A percentile compares a stretch with the other conserved stretches of the same genome.
Conservation (phyloP, 2,888 invertebrate species). For the Drosophila hamatofila region DNA sequence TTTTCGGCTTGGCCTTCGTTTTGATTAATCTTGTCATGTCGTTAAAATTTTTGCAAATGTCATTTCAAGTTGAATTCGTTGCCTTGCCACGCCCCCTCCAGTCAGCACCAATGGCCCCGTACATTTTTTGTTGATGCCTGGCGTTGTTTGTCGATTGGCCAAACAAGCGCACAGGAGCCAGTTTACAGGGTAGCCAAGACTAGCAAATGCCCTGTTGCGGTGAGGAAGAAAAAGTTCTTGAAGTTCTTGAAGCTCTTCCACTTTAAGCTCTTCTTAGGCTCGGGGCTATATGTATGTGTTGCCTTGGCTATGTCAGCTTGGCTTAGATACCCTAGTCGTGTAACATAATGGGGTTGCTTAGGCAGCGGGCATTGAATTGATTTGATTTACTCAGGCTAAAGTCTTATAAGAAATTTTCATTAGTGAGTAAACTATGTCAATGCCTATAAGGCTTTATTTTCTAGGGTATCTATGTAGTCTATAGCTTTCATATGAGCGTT, state of each 20-base stretch:
- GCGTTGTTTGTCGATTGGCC: conserved; percentile 43
- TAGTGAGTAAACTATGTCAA: too few species aligned
- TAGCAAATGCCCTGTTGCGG: conserved; percentile 3
- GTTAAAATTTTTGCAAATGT: conserved; percentile 80
- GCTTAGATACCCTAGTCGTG: background rate
- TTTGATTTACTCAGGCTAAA: background rate
- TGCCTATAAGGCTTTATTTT: background rate
- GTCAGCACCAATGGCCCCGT: background rate
- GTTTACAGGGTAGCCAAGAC: background rate
- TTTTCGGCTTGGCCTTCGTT: conserved; percentile 59
- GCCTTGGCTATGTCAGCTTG: background rate
- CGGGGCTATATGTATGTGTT: background rate
- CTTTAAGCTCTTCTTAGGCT: background rate
- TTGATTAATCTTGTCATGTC: conserved; percentile 79
- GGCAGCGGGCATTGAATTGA: background rate
- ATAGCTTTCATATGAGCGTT: background rate
- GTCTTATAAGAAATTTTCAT: background rate
- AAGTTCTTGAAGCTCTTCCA: background rate
- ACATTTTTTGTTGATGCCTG: background rate
- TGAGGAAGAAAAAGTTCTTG: background rate
- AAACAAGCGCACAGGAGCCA: background rate
- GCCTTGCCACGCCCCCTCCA: background rate
- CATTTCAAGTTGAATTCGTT: conserved; percentile 71
- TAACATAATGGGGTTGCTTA: background rate
- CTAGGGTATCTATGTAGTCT: background rate